Evolutionary conservation across 1,140 invertebrate genomes (phyloP).

Genomic region (Diorhabda sublineata): DNA sequence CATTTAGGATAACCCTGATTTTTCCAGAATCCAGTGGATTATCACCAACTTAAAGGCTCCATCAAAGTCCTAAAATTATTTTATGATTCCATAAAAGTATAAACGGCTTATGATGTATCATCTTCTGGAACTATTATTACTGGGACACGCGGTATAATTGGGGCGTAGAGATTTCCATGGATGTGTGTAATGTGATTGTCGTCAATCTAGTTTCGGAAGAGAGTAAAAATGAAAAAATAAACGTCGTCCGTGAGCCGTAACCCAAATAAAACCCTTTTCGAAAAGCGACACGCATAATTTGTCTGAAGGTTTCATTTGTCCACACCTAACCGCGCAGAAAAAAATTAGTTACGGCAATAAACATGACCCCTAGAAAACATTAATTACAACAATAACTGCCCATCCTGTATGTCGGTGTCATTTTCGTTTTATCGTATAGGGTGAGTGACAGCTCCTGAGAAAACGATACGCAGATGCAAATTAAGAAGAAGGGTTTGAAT

Average conservation of each 20-base stretch:
- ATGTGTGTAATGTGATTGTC: too few relatives aligned
- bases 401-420: slow-evolving; percentile 7
- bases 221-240: background rate
- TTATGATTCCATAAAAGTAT: too few relatives aligned
- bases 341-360: slow-evolving; percentile 24
- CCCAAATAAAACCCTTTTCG: slow-evolving; percentile 16
- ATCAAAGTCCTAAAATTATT: too few relatives aligned
- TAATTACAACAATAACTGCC: slow-evolving; percentile 20
- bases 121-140: too few relatives aligned
- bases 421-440: slow-evolving; percentile 9
- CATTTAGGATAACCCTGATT: too few relatives aligned
- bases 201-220: too few relatives aligned
- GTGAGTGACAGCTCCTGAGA: slow-evolving; percentile 20
- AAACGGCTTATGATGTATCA: too few relatives aligned
- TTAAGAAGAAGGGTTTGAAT: slow-evolving; percentile 1
- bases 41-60: too few relatives aligned
- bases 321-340: slow-evolving; percentile 20
- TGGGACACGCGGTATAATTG: too few relatives aligned
- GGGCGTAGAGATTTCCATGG: too few relatives aligned
- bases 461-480: background rate
- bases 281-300: slow-evolving; percentile 12
- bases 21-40: too few relatives aligned
- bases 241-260: slow-evolving; percentile 6
- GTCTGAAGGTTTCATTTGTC: slow-evolving; percentile 18
- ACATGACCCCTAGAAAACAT: slow-evolving; percentile 20